Conservation (phyloP, 2,888 invertebrate genomes). For the Hirtodrosophila confusa region DNA sequence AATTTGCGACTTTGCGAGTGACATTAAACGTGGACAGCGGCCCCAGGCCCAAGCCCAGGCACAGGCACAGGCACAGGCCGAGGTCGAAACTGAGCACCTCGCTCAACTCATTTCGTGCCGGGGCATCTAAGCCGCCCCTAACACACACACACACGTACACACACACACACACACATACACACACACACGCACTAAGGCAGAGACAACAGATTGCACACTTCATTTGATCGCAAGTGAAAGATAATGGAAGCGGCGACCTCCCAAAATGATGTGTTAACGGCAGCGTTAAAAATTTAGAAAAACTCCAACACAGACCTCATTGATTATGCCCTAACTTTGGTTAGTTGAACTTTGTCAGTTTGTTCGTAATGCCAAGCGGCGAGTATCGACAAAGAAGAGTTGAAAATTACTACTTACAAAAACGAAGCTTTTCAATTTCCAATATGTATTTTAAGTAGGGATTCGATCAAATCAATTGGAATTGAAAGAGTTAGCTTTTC, state of each 20-base stretch:
- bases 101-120: constrained; percentile 56
- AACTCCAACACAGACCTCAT: constrained; percentile 16
- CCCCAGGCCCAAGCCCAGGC: constrained; percentile 7
- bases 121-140: constrained; percentile 35
- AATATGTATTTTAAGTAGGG: no score
- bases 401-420: neutral
- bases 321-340: constrained; percentile 16
- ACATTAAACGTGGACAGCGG: constrained; percentile 77
- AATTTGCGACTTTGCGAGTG: constrained; percentile 81
- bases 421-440: no score
- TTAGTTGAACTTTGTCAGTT: neutral
- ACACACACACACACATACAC: neutral
- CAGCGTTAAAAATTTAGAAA: constrained; percentile 68
- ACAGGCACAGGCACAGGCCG: neutral
- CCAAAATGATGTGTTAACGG: constrained; percentile 76
- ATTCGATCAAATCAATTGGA: no score
- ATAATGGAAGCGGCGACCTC: constrained; percentile 60
- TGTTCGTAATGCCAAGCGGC: no score
- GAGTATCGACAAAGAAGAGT: neutral
- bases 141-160: constrained; percentile 18
- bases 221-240: constrained; percentile 80
- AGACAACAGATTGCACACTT: constrained; percentile 73
- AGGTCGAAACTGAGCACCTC: constrained; percentile 24
- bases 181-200: constrained; percentile 15
- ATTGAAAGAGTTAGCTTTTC: no score